Evolutionary conservation across 1,140 invertebrate genomes (phyloP), one percentile per base, ranked within the genome.

Genomic region (Drosophila ogumai): DNA sequence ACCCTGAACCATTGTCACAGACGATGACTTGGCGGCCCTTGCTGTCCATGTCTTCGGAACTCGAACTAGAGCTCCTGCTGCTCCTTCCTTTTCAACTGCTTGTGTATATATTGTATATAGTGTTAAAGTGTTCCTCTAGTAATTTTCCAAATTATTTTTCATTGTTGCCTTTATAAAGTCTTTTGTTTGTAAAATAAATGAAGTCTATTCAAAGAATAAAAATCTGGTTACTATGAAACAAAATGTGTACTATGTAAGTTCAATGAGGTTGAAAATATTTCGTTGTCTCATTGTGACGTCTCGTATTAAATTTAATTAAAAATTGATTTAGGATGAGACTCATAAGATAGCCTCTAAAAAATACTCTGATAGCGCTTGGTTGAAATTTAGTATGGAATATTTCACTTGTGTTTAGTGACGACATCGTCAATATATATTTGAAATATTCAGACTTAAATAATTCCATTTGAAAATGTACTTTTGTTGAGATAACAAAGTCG

Each of bases 1-100:
- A 99, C 93, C 98, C 98, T 56, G 98, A 99, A 91, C 99, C 98
- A 95, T 99, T 99, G 94, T 99, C 99, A 94, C 98, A 99, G 77
- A 99, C 98, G 77, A 99, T 97, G 54, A 99, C 98, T 96, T 98
- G 98, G 91, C 97, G 96, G 78, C 98, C 98, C 93, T 98, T 95
- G 91, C 96, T 97, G 94, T 99, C 98, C 98, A 99, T 99, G 85
- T 59, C 47, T 28, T n/a, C 3, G 8, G 12, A 47, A 15, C 7
- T 47, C 2, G 6, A 22, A 13, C 44, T 28, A 7, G 22, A 25
- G 22, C 22, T 49, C 22, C 28, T 31, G n/a, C 19, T 57, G 40
- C 40, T 50, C 19, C n/a, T 17, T 17, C 10, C 10, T 9, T 31
- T 31, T 38, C 28, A 46, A 38, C 38, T 52, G 49, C 44, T 54